Evolutionary conservation across 2,888 invertebrate genomes (phyloP), one percentile per base, ranked within the genome.

Genomic region (Adineta ricciae): DNA sequence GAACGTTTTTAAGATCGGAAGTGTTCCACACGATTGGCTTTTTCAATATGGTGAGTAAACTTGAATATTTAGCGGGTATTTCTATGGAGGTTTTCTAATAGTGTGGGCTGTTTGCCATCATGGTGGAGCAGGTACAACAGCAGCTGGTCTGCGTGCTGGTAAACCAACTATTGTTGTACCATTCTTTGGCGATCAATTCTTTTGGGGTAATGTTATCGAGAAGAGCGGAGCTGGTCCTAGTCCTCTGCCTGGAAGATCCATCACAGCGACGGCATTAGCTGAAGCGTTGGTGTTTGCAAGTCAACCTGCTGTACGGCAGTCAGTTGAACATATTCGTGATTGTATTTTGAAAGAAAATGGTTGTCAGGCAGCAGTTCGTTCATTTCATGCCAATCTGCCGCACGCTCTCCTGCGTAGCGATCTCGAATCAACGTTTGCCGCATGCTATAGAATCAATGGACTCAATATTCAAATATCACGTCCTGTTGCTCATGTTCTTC

Each of bases 111-210:
- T 64, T 9, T 64, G 56, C 27, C 56, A 64, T 27, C 56, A 64
- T 64, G 56, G 56, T 64, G 56, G 56, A 27, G 56, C 56, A n/a
- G 56, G 56, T 64, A 64, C 56, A n/a, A 64, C 56, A 27, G 56
- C 56, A 27, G 56, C 56, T 27, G 56, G 56, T 64, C 24, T 64
- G 11, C n/a, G 56, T 27, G n/a, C n/a, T 64, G 56, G 56, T 27
- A 64, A 64, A 64, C 56, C 56, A n/a, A 64, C 56, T 9, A 64
- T 64, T 21, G 27, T 64, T 24, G 56, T 64, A 27, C 56, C 56
- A 21, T 64, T 64, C 14, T 64, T 64, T 64, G 56, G 56, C 8
- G 56, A 64, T 64, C 56, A 64, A 27, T 64, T 64, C 27, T 64
- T 64, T 64, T 64, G 56, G 56, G 56, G 56, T 64, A 27, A n/a